Percentiles rank a stretch among this genome's conserved stretches.
These are phyloP conservation scores for Tenualosa thibaudeaui DNA, from an alignment of 2,797 vertebrate genomes.

Conservation along the genomic window DNA sequence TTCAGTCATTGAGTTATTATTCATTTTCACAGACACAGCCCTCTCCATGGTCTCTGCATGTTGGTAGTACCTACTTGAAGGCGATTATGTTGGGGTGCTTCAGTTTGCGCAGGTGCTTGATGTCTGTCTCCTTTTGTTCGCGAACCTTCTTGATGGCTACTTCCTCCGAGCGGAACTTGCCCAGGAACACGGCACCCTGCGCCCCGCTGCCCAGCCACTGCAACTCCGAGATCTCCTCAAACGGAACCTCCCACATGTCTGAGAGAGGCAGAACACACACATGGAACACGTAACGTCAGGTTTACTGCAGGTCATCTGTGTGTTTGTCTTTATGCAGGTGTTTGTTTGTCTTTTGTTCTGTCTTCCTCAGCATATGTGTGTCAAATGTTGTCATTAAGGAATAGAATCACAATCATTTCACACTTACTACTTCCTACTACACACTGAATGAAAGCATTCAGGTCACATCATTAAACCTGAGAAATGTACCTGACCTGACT, in stretches of 20 bases:
- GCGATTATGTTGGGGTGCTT: slow-evolving; percentile 96
- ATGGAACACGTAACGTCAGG: not conserved
- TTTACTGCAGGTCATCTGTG: not conserved
- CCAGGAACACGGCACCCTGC: slow-evolving; percentile 95
- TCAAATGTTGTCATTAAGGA: not conserved
- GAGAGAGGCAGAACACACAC: not conserved
- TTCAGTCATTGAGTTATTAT: too few species aligned
- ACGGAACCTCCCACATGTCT: slow-evolving; percentile 98
- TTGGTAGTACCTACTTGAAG: too few species aligned
- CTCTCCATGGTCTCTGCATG: too few species aligned
- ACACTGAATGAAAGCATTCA: too few species aligned
- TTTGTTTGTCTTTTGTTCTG: not conserved
- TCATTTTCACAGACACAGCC: too few species aligned
- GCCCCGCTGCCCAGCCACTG: slow-evolving; percentile 98
- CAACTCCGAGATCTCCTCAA: slow-evolving; percentile 97
- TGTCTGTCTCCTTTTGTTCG: slow-evolving; percentile 97
- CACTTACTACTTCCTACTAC: too few species aligned
- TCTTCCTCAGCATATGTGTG: not conserved
- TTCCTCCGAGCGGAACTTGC: slow-evolving; percentile 92
- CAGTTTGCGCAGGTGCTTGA: slow-evolving; percentile 94
- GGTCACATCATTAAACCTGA: too few species aligned
- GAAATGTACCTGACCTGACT: too few species aligned
- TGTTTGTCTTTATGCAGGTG: not conserved
- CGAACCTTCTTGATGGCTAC: slow-evolving; percentile 99
- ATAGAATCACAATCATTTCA: too few species aligned